These are phyloP conservation scores for Micropterix aruncella DNA, from an alignment of 2,888 invertebrate species.

Conservation along the genomic window DNA sequence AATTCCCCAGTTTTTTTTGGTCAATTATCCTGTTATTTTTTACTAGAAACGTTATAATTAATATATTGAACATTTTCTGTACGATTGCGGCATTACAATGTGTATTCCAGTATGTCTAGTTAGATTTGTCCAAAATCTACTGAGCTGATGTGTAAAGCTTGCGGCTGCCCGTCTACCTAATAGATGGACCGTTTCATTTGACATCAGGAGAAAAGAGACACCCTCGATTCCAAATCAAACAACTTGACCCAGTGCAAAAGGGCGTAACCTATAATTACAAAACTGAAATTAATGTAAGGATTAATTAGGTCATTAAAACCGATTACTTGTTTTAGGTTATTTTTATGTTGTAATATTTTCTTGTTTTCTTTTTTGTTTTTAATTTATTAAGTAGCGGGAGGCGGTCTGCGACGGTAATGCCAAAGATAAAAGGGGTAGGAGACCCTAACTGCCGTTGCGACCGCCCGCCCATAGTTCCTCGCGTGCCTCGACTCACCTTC, in stretches of 20 bases:
- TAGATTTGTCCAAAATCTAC: neutral
- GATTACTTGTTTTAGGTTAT: slow-evolving; percentile 7
- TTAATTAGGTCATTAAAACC: neutral
- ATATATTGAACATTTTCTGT: neutral
- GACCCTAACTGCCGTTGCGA: slow-evolving; percentile 9
- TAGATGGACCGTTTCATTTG: too few species aligned
- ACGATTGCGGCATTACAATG: neutral
- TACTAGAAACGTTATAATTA: neutral
- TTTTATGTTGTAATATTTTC: slow-evolving; percentile 6
- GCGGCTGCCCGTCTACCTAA: neutral
- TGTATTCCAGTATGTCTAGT: neutral
- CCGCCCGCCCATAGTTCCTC: slow-evolving; percentile 4
- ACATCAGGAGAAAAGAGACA: too few species aligned
- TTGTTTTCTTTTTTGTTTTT: slow-evolving; percentile 9
- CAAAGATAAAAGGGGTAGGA: slow-evolving; percentile 12
- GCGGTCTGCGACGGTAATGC: slow-evolving; percentile 9
- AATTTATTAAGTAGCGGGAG: slow-evolving; percentile 7
- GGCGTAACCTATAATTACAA: too few species aligned
- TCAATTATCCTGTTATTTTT: neutral
- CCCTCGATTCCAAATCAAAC: too few species aligned
- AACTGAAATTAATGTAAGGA: neutral
- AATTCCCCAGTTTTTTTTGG: neutral
- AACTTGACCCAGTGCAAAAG: too few species aligned
- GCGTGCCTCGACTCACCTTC: slow-evolving; percentile 5
- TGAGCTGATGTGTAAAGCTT: neutral